Conservation (phyloP, 2,113 vertebrate species). For the Calyptomena viridis region DNA sequence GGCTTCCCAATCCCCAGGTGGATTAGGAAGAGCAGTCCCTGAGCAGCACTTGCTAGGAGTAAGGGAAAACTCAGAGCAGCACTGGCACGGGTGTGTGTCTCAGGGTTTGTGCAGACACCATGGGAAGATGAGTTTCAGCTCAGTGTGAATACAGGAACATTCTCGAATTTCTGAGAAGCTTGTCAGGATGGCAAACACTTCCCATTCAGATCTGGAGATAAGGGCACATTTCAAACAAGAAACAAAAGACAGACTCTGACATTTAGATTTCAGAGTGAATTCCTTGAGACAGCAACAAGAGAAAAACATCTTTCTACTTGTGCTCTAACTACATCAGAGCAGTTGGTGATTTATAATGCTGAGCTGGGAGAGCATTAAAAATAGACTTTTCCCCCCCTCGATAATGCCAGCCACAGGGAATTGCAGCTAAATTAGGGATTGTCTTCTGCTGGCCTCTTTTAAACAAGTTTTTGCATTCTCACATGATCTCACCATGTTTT, state of each 20-base stretch:
- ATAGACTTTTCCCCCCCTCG: not conserved
- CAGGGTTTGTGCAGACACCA: not conserved
- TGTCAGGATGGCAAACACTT: conserved; percentile 37
- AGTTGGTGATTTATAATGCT: not conserved
- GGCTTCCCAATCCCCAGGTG: not conserved
- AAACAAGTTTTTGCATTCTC: not conserved
- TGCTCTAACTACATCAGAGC: not conserved
- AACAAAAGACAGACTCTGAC: conserved; percentile 52
- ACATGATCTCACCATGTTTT: not conserved
- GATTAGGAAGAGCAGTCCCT: not conserved
- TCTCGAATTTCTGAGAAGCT: not conserved
- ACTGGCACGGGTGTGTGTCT: not conserved
- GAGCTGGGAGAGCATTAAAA: conserved; percentile 21
- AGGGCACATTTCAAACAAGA: conserved; percentile 3
- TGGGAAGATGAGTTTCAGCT: not conserved
- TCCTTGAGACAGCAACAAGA: not conserved
- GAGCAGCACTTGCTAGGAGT: too few relatives aligned
- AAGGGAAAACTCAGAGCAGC: not conserved
- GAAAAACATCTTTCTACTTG: conserved; percentile 13
- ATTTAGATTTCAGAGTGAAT: conserved; percentile 6
- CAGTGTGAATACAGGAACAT: not conserved
- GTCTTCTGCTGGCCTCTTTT: not conserved
- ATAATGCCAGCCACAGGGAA: conserved; percentile 8
- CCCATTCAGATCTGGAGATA: conserved; percentile 50
- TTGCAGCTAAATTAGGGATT: not conserved